Conservation (phyloP, 2,113 vertebrate species). For the Emydocephalus ijimae region DNA sequence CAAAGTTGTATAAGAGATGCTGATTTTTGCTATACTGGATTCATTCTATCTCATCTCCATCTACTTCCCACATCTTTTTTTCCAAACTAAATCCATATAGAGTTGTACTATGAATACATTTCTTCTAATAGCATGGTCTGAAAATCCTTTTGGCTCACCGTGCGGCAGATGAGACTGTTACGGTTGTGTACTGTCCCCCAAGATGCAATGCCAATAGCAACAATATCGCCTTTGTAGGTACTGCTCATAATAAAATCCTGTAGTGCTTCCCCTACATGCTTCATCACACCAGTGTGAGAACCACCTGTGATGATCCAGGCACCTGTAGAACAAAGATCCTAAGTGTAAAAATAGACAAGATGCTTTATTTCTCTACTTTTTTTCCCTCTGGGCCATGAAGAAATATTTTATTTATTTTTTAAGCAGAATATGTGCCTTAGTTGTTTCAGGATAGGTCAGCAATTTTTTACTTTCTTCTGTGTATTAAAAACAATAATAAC, state of each 20-base stretch:
- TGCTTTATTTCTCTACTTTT: not conserved
- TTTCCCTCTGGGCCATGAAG: not conserved
- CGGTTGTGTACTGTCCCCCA: slow-evolving; percentile 92
- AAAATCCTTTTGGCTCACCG: slow-evolving; percentile 54
- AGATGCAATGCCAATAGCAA: slow-evolving; percentile 90
- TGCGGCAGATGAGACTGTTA: slow-evolving; percentile 65
- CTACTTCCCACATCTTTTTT: not conserved
- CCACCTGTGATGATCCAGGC: slow-evolving; percentile 97
- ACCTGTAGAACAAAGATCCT: slow-evolving; percentile 66
- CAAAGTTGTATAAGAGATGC: not conserved
- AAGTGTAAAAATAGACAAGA: not conserved
- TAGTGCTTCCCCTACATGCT: slow-evolving; percentile 91
- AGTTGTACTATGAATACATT: too few species aligned
- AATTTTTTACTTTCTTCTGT: not conserved
- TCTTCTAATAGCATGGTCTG: not conserved
- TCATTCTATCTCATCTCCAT: not conserved
- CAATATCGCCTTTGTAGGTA: slow-evolving; percentile 70
- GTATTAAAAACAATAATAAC: not conserved
- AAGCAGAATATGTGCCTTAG: too few species aligned
- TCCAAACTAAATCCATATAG: not conserved
- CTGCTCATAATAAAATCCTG: slow-evolving; percentile 79
- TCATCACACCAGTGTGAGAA: slow-evolving; percentile 92
- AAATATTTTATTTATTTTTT: not conserved
- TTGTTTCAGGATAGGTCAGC: not conserved
- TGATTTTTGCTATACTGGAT: not conserved